Conservation (phyloP, 2,888 invertebrate genomes). For the Criorhina ranunculi region DNA sequence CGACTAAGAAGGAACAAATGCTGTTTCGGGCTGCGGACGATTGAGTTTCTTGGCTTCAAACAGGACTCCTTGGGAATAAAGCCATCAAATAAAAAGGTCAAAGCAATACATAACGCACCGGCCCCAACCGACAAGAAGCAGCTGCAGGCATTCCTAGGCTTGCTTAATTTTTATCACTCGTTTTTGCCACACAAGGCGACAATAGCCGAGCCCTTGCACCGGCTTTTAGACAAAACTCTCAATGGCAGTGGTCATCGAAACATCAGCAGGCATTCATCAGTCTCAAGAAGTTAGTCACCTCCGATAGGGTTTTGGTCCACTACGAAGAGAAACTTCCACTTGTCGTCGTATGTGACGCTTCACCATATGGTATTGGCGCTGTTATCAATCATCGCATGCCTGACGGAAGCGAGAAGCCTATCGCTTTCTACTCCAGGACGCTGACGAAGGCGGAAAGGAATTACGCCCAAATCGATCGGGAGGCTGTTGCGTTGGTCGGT, state of each 20-base stretch:
- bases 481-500: slow-evolving; percentile 33
- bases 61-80: slow-evolving; percentile 56
- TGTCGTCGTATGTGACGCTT: neutral
- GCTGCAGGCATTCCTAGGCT: slow-evolving; percentile 65
- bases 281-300: slow-evolving; percentile 38
- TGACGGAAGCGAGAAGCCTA: slow-evolving; percentile 17
- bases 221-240: slow-evolving; percentile 68
- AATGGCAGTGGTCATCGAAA: slow-evolving; percentile 32
- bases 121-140: slow-evolving; percentile 68
- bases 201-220: slow-evolving; percentile 62
- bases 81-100: slow-evolving; percentile 47
- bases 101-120: slow-evolving; percentile 65
- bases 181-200: slow-evolving; percentile 66
- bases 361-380: too few species aligned
- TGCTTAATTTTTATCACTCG: slow-evolving; percentile 56
- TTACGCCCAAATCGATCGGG: slow-evolving; percentile 45
- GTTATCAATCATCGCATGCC: too few species aligned
- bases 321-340: neutral
- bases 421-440: slow-evolving; percentile 50
- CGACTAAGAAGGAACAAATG: too few species aligned
- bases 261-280: slow-evolving; percentile 57
- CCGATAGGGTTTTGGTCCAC: neutral
- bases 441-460: slow-evolving; percentile 19
- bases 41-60: slow-evolving; percentile 58
- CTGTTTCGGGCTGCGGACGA: neutral